Conservation (phyloP, 2,797 vertebrate genomes). For the Malacoraja senta region DNA sequence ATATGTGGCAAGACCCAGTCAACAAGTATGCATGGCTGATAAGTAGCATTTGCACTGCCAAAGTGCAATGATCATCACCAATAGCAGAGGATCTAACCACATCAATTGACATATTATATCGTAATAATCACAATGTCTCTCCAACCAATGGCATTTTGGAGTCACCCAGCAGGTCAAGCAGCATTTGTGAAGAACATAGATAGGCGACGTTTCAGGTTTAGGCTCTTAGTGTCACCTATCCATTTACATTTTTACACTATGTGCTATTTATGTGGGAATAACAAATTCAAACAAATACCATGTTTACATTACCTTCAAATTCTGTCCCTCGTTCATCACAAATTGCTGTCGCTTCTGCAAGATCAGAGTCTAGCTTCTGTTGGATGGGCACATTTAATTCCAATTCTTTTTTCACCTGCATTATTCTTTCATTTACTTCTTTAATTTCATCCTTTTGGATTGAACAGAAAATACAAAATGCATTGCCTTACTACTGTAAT, state of each 20-base stretch:
- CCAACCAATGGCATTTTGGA: too few species aligned
- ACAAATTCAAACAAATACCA: neutral
- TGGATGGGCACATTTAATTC: conserved; percentile 42
- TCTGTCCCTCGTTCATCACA: conserved; percentile 40
- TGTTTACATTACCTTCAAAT: conserved; percentile 40
- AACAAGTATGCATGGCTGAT: too few species aligned
- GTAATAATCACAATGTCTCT: too few species aligned
- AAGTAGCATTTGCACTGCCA: too few species aligned
- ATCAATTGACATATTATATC: too few species aligned
- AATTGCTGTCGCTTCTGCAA: neutral
- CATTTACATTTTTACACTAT: neutral
- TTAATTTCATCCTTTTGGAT: conserved; percentile 47
- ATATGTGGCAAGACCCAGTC: too few species aligned
- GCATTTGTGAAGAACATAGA: too few species aligned
- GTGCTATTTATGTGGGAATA: neutral
- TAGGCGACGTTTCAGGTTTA: too few species aligned
- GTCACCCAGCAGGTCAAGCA: too few species aligned
- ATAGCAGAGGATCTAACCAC: too few species aligned
- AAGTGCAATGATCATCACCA: too few species aligned
- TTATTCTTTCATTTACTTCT: conserved; percentile 33
- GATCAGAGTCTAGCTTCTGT: conserved; percentile 41
- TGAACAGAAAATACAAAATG: neutral
- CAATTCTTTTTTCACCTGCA: conserved; percentile 48
- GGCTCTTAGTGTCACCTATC: too few species aligned
- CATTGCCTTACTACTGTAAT: neutral